Percentiles rank a stretch among this genome's conserved stretches.
Conservation (phyloP, 2,113 vertebrate genomes). For the Marmota flaviventris region DNA sequence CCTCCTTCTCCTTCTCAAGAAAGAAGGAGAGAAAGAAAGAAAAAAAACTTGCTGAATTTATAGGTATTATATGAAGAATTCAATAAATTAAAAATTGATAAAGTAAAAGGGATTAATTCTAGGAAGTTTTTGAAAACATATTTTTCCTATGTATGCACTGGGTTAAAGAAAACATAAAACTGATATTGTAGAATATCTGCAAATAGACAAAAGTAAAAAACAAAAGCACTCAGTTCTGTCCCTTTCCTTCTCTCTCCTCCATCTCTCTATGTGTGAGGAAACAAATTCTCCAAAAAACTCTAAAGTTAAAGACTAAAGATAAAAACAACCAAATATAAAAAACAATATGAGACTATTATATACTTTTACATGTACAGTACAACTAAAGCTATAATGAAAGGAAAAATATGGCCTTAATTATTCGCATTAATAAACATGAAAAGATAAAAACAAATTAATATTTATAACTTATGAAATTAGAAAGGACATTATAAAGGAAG, state of each 20-base stretch:
- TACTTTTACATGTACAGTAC: background rate
- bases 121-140: background rate
- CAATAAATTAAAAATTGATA: conserved; percentile 8
- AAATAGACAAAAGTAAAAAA: background rate
- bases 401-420: background rate
- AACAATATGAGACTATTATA: background rate
- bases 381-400: background rate
- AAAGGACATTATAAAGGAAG: background rate
- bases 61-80: background rate
- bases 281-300: background rate
- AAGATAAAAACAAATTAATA: background rate
- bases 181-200: background rate
- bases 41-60: background rate
- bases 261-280: no score
- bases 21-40: background rate
- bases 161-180: background rate
- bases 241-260: no score
- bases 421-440: background rate
- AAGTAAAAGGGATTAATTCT: no score
- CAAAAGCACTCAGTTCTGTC: background rate
- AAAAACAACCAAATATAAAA: background rate
- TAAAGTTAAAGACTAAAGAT: background rate
- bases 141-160: background rate
- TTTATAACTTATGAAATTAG: background rate
- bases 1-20: no score